Evolutionary conservation across 2,113 vertebrate genomes (phyloP).

Genomic region (Ceuthmochares aereus): DNA sequence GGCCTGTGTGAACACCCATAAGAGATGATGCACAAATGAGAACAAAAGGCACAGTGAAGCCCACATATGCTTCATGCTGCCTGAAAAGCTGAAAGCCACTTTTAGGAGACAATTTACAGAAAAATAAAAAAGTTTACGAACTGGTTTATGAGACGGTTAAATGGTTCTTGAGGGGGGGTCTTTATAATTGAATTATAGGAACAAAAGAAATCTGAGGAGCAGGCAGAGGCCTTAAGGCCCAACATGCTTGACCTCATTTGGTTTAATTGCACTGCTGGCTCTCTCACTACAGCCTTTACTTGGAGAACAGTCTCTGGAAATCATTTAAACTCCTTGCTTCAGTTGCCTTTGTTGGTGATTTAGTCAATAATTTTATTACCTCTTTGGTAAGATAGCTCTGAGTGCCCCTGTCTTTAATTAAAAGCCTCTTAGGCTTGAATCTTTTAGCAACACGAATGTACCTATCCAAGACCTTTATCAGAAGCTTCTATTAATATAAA

Average conservation of each 20-base stretch:
- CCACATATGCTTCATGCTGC: accelerated
- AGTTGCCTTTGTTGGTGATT: slow-evolving; percentile 52
- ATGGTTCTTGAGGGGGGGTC: slow-evolving; percentile 24
- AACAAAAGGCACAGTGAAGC: background rate
- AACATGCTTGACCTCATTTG: slow-evolving; percentile 66
- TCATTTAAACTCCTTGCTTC: slow-evolving; percentile 62
- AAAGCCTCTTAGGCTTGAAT: slow-evolving; percentile 42
- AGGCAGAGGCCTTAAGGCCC: slow-evolving; percentile 51
- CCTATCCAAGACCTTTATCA: slow-evolving; percentile 15
- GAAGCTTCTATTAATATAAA: slow-evolving; percentile 7
- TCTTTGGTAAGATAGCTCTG: slow-evolving; percentile 31
- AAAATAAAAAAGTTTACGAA: slow-evolving; percentile 69
- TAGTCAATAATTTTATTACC: slow-evolving; percentile 66
- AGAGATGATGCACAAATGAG: background rate
- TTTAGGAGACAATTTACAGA: slow-evolving; percentile 62
- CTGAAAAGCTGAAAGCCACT: slow-evolving; percentile 7
- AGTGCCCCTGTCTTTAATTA: slow-evolving; percentile 33
- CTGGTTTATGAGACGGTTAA: slow-evolving; percentile 58
- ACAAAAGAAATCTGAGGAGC: slow-evolving; percentile 69
- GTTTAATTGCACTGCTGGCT: slow-evolving; percentile 61
- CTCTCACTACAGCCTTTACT: slow-evolving; percentile 37
- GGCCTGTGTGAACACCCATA: background rate
- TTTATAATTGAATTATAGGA: slow-evolving; percentile 67
- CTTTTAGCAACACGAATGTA: slow-evolving; percentile 18
- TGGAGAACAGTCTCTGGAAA: slow-evolving; percentile 60